Conservation (phyloP, 2,113 vertebrate genomes). For the Sisor rabdophorus region DNA sequence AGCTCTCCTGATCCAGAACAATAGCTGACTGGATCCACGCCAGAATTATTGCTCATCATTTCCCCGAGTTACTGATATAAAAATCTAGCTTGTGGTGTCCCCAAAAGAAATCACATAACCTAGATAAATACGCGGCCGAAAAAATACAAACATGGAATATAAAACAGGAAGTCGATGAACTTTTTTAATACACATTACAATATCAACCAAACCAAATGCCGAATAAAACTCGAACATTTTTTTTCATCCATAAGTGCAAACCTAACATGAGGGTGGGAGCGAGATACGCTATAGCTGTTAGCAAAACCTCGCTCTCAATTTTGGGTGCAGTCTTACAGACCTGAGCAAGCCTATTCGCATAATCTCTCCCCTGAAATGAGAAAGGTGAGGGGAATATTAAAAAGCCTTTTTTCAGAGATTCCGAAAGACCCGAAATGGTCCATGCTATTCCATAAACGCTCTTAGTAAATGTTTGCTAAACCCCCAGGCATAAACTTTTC, state of each 20-base stretch:
- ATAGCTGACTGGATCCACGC: slow-evolving; percentile 8
- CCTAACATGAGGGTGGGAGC: neutral
- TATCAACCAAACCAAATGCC: neutral
- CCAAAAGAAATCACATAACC: neutral
- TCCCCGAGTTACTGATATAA: slow-evolving; percentile 5
- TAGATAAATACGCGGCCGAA: neutral
- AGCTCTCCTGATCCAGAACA: slow-evolving; percentile 17
- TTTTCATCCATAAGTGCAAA: neutral
- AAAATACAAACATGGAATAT: no score
- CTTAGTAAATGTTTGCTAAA: slow-evolving; percentile 31
- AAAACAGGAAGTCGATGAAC: neutral
- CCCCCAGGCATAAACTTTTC: slow-evolving; percentile 3
- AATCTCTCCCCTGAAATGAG: slow-evolving; percentile 17
- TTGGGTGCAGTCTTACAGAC: neutral
- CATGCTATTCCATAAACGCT: slow-evolving; percentile 17
- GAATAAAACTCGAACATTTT: neutral
- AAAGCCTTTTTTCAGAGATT: neutral
- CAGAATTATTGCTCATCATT: slow-evolving; percentile 19
- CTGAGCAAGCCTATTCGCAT: neutral
- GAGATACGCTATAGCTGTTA: neutral
- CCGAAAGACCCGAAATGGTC: neutral
- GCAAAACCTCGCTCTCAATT: neutral
- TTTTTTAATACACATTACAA: neutral
- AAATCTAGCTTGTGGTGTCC: neutral
- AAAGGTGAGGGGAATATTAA: slow-evolving; percentile 21